Conservation (phyloP, 1,140 invertebrate species). For the Trichomalopsis sarcophagae region DNA sequence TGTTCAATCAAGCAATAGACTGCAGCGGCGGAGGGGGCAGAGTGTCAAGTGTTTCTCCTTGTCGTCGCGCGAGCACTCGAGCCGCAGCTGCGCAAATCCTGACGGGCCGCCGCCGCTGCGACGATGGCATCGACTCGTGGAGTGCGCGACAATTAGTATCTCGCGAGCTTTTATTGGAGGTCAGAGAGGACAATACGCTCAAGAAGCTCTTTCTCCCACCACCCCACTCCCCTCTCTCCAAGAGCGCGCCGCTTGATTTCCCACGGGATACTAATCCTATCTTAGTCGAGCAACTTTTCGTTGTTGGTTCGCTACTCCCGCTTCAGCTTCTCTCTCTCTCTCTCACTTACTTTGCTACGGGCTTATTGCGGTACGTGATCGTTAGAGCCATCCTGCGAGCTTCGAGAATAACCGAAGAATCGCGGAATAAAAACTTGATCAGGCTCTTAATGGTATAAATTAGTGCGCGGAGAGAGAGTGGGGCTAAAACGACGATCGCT, state of each 20-base stretch:
- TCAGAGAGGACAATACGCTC: constrained; percentile 65
- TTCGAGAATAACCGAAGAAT: constrained; percentile 40
- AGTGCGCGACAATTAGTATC: constrained; percentile 66
- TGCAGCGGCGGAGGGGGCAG: background rate
- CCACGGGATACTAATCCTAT: constrained; percentile 69
- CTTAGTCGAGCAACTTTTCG: constrained; percentile 67
- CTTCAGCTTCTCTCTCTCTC: background rate
- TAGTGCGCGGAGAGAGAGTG: background rate
- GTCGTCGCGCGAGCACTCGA: background rate
- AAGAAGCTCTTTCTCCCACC: constrained; percentile 48
- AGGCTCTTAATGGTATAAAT: constrained; percentile 43
- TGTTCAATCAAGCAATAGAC: constrained; percentile 40
- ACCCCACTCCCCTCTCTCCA: background rate
- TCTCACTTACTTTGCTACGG: background rate
- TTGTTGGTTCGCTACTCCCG: constrained; percentile 56
- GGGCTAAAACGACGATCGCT: background rate
- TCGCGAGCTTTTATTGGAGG: constrained; percentile 66
- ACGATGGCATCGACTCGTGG: background rate
- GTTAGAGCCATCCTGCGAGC: background rate
- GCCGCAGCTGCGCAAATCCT: background rate
- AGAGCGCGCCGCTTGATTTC: constrained; percentile 66
- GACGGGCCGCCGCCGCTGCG: background rate
- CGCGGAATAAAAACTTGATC: constrained; percentile 28
- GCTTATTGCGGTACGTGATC: constrained; percentile 49
- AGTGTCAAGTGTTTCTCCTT: constrained; percentile 22